A percentile compares a stretch with the other conserved stretches of the same genome.
Conservation (phyloP, 1,140 invertebrate genomes). For the Pinna nobilis region DNA sequence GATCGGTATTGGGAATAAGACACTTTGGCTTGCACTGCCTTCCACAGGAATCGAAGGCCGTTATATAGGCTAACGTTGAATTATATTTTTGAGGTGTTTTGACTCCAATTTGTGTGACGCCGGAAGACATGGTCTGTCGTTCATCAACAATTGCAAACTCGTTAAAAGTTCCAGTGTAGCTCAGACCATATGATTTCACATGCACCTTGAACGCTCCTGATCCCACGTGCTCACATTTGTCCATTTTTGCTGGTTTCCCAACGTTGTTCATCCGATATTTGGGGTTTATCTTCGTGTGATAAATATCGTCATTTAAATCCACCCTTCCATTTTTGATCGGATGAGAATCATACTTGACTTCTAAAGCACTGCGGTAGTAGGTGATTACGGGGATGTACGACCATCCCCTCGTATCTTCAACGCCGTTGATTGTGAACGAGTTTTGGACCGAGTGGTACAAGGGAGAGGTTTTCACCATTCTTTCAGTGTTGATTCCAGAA, state of each 20-base stretch:
- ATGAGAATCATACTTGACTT: constrained; percentile 41
- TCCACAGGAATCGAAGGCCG: constrained; percentile 42
- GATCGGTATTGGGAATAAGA: constrained; percentile 30
- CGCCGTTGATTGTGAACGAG: constrained; percentile 47
- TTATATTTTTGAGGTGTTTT: constrained; percentile 19
- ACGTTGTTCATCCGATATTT: constrained; percentile 7
- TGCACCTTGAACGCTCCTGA: constrained; percentile 39
- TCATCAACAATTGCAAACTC: constrained; percentile 41
- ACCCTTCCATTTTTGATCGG: constrained; percentile 44
- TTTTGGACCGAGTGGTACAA: constrained; percentile 48
- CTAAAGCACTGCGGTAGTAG: constrained; percentile 41
- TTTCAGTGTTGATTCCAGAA: too few relatives aligned
- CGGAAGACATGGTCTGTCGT: constrained; percentile 21
- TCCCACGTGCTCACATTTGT: background rate
- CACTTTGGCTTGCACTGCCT: constrained; percentile 41
- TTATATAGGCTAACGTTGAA: constrained; percentile 24
- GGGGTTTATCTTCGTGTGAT: constrained; percentile 25
- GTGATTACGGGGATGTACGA: constrained; percentile 52
- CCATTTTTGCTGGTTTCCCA: constrained; percentile 19
- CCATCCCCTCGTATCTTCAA: constrained; percentile 51
- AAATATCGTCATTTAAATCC: constrained; percentile 44
- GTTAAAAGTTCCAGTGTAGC: constrained; percentile 24
- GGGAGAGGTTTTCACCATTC: constrained; percentile 2
- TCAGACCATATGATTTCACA: constrained; percentile 27
- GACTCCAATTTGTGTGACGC: constrained; percentile 13